These are phyloP conservation scores for Spodoptera exigua DNA, from an alignment of 2,888 invertebrate genomes.

Conservation along the genomic window DNA sequence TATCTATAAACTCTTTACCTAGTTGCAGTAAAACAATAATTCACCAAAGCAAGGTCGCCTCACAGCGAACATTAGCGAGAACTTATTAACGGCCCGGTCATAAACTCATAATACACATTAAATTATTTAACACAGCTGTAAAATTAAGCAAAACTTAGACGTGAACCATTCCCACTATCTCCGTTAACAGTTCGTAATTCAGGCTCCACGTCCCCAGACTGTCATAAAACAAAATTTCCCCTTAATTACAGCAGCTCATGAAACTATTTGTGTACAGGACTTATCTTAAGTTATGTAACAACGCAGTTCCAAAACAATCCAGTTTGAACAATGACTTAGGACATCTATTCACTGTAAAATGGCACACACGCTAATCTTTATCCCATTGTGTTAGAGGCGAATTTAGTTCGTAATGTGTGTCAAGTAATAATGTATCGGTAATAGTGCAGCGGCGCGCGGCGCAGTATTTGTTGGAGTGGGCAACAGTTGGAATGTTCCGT, in stretches of 20 bases:
- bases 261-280: slow-evolving; percentile 58
- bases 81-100: slow-evolving; percentile 3
- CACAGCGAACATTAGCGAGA: background rate
- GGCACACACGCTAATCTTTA: slow-evolving; percentile 39
- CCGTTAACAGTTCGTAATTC: slow-evolving; percentile 46
- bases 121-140: slow-evolving; percentile 38
- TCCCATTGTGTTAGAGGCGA: slow-evolving; percentile 32
- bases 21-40: no score
- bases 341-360: slow-evolving; percentile 46
- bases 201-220: slow-evolving; percentile 45
- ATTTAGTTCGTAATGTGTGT: slow-evolving; percentile 37
- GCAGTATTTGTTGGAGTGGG: slow-evolving; percentile 56
- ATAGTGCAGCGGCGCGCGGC: slow-evolving; percentile 48
- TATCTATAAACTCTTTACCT: no score
- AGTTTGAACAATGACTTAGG: slow-evolving; percentile 61
- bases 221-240: slow-evolving; percentile 58
- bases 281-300: slow-evolving; percentile 60
- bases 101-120: slow-evolving; percentile 29
- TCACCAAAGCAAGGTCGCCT: background rate
- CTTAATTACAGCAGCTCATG: slow-evolving; percentile 53
- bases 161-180: slow-evolving; percentile 46
- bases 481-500: slow-evolving; percentile 59
- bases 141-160: slow-evolving; percentile 47
- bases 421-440: slow-evolving; percentile 49
- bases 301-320: slow-evolving; percentile 58